phyloP scores from a whole-genome alignment of 2,888 invertebrate species.

The Romanomermis culicivorax region DNA sequence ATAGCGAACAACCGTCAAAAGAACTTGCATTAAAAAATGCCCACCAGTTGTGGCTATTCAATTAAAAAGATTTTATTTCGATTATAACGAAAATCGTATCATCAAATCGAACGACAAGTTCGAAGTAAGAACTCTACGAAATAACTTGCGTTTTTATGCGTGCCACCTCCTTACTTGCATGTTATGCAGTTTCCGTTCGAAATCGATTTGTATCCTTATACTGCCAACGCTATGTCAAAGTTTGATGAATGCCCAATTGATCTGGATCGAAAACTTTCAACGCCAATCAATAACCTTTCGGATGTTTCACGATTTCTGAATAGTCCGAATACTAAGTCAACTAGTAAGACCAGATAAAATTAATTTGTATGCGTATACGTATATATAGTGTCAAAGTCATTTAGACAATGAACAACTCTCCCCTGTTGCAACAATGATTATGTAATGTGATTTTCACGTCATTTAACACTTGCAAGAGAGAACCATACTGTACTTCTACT shows the following conservation, averaged over 20 bases:
- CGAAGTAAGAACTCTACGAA: slow-evolving; percentile 21
- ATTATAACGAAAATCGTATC: slow-evolving; percentile 36
- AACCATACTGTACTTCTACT: too few species aligned
- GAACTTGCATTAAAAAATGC: slow-evolving; percentile 34
- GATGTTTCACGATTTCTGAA: neutral
- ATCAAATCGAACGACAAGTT: slow-evolving; percentile 38
- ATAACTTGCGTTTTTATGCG: slow-evolving; percentile 4
- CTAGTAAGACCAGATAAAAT: too few species aligned
- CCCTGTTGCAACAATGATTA: too few species aligned
- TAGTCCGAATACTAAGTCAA: slow-evolving; percentile 3
- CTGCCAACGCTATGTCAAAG: slow-evolving; percentile 32
- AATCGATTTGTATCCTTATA: slow-evolving; percentile 36
- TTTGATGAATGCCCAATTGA: slow-evolving; percentile 1
- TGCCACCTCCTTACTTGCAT: too few species aligned
- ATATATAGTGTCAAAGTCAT: too few species aligned
- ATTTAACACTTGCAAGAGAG: too few species aligned
- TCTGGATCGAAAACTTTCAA: slow-evolving; percentile 3
- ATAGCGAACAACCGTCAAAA: slow-evolving; percentile 35
- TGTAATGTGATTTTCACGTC: too few species aligned
- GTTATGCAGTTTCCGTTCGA: slow-evolving; percentile 34
- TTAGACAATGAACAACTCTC: too few species aligned
- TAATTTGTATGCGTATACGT: too few species aligned
- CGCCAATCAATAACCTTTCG: too few species aligned
- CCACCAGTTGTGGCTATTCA: slow-evolving; percentile 37
- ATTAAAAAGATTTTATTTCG: slow-evolving; percentile 37